Base-by-base conservation (phyloP, 1,140 invertebrate species). In the Fopius arisanus region DNA sequence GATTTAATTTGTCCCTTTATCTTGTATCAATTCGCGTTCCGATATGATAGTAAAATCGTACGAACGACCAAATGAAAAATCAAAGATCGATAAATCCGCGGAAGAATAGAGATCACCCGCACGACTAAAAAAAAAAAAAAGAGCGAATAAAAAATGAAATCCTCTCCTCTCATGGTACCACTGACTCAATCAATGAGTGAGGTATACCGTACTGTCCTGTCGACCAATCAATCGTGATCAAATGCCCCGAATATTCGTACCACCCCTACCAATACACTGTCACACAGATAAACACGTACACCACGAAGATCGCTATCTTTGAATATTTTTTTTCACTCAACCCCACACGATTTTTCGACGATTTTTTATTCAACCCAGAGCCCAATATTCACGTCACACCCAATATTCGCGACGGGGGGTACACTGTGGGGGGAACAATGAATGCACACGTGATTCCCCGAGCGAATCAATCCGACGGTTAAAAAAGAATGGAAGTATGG, bases 151-250 rank as follows among this genome's bases (percentile, higher is more conserved):
- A 59, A 59, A 59, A 23, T 23, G 23, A 23, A 59, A 59, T 59
- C 26, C 54, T 26, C 10, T 59, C 19, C 26, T 59, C 26, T 59
- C 21, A 59, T 23, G 14, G 19, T 26, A 59, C 54, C 19, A 19
- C 10, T 59, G 54, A 59, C 54, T 59, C 54, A 59, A 59, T 59
- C 54, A 59, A 23, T 59, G 54, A 59, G 54, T 59, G 54, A 10
- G 54, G 54, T 14, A 23, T 59, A 23, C 43, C 5, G 43, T 21
- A 21, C 5, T 59, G 54, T 59, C 23, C 23, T 26, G 23, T 59
- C 19, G 54, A 59, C 16, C 54, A 59, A 26, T 59, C 54, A 59
- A 59, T 59, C 10, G 19, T 26, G 23, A 59, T 59, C 26, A 59
- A 59, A 59, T 59, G 54, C 23, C 12, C 12, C 19, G 54, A 59